Base-by-base conservation (phyloP, 2,888 invertebrate species). In the Nezara viridula region DNA sequence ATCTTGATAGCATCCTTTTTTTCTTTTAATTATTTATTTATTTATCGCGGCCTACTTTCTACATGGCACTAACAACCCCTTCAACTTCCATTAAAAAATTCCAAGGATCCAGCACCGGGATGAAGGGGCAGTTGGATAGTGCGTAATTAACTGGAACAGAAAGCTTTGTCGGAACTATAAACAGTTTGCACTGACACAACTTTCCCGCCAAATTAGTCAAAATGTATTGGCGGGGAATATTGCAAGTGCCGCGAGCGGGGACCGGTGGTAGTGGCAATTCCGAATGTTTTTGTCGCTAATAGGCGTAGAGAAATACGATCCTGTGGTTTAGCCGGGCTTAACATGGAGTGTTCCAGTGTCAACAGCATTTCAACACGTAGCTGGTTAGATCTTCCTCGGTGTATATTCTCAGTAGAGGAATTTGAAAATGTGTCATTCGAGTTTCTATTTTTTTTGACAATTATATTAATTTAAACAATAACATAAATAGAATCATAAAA, bases 271-370 rank as follows among this genome's bases (percentile, higher is more conserved):
- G 66, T n/a, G 44, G 81, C 44, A 44, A 81, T 81, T 81, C 81
- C 44, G n/a, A 81, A 81, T 81, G 81, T 81, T 81, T 81, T 81
- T 81, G 81, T 81, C 81, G 40, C 81, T 81, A 81, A 81, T 81
- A 81, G 81, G 81, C 81, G n/a, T 24, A 24, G 12, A 81, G 44
- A 81, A 47, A 81, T 81, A 81, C 44, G 81, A 73, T 60, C 60
- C 6, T 32, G 66, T 19, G 32, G 66, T 73, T 37, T 37, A 32
- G 66, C 66, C 37, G 7, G 19, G 19, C 66, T 32, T 73, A 73
- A 32, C 32, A 73, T 73, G 66, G 66, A 5, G 4, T 73, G 32
- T 19, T 73, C 37, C 60, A 60, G 66, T 73, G 66, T 73, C 66
- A 73, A 73, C 66, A 73, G 21, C 66, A 73, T 73, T 73, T 73